phyloP scores from a whole-genome alignment of 2,797 vertebrate species.

The Eremophila alpestris region DNA sequence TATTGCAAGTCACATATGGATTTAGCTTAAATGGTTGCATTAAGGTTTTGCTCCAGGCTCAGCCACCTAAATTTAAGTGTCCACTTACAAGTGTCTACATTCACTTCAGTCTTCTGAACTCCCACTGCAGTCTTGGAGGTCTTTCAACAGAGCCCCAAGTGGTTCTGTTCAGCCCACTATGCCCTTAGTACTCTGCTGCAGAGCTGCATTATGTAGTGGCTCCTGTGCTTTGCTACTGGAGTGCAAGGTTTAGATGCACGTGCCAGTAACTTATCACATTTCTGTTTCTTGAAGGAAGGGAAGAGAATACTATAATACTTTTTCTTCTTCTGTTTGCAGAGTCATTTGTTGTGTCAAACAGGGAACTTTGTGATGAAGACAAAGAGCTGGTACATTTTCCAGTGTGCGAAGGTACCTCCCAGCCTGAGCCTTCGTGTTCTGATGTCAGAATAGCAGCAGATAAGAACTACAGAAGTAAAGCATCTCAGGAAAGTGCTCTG shows the following conservation, averaged over 20 bases:
- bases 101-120: not conserved
- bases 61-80: not conserved
- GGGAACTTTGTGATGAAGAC: slow-evolving; percentile 81
- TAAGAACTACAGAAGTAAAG: slow-evolving; percentile 82
- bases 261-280: not conserved
- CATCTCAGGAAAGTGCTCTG: slow-evolving; percentile 80
- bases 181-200: not conserved
- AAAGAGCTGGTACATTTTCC: slow-evolving; percentile 81
- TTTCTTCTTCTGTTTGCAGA: slow-evolving; percentile 73
- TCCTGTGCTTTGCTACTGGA: not conserved
- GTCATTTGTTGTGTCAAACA: slow-evolving; percentile 79
- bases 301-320: not conserved
- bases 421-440: slow-evolving; percentile 79
- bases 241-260: not conserved
- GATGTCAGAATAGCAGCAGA: slow-evolving; percentile 79
- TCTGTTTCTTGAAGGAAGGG: not conserved
- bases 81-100: not conserved
- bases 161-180: not conserved
- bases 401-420: slow-evolving; percentile 80
- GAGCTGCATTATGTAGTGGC: not conserved
- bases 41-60: not conserved
- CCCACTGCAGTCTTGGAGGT: not conserved
- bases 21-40: not conserved
- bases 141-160: not conserved
- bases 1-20: not conserved